phyloP scores from a whole-genome alignment of 2,113 vertebrate genomes.

The Cichladusa arquata region DNA sequence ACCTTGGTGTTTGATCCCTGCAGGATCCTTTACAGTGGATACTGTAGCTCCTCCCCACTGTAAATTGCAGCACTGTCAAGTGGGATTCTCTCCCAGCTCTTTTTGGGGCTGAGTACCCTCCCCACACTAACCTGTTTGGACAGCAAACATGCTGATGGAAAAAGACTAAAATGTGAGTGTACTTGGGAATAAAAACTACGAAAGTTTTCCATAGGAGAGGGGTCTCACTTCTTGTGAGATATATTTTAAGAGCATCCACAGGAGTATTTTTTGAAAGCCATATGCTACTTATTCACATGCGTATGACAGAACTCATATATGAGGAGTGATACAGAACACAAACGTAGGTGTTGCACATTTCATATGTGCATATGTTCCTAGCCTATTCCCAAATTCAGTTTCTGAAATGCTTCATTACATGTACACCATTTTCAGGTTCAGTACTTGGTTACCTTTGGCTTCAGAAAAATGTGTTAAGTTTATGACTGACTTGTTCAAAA shows the following conservation, averaged over 20 bases:
- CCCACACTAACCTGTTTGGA: neutral
- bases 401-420: conserved; percentile 15
- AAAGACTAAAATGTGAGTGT: neutral
- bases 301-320: conserved; percentile 54
- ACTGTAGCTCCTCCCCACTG: neutral
- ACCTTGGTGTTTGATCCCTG: neutral
- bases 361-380: conserved; percentile 37
- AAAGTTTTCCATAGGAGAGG: neutral
- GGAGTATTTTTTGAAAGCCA: conserved; percentile 59
- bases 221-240: conserved; percentile 22
- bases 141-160: neutral
- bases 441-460: neutral
- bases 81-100: neutral
- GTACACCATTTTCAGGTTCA: conserved; percentile 1
- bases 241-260: conserved; percentile 43
- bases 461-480: neutral
- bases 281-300: conserved; percentile 57
- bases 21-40: neutral
- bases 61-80: neutral
- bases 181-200: neutral
- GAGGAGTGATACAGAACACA: conserved; percentile 44
- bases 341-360: conserved; percentile 62
- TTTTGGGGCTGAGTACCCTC: neutral
- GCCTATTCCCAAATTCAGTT: neutral
- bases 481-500: neutral